Percentiles rank a stretch among this genome's conserved stretches.
These are phyloP conservation scores for Phocoena sinus DNA, from an alignment of 2,113 vertebrate species.

Conservation along the genomic window DNA sequence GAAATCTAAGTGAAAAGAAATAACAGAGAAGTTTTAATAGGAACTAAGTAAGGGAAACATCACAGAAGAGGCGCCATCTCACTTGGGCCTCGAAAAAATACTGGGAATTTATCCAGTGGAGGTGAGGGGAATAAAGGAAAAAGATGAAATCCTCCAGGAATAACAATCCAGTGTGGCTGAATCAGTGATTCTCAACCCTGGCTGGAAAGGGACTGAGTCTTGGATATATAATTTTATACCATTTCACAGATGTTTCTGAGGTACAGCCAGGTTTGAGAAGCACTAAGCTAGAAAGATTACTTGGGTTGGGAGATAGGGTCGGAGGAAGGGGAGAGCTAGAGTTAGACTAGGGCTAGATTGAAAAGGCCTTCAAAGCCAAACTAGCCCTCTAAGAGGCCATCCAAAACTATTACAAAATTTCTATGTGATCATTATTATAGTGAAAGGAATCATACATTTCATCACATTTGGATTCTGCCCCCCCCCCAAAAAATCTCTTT, in stretches of 20 bases:
- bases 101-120: background rate
- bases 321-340: background rate
- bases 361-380: background rate
- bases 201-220: background rate
- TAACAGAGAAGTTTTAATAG: background rate
- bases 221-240: background rate
- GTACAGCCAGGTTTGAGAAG: background rate
- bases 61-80: background rate
- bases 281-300: background rate
- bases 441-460: background rate
- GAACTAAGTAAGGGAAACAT: background rate
- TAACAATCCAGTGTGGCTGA: background rate
- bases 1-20: constrained; percentile 11
- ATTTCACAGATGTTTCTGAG: background rate
- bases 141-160: background rate
- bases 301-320: background rate
- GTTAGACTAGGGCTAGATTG: background rate
- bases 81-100: background rate
- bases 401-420: background rate
- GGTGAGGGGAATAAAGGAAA: background rate
- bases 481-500: background rate
- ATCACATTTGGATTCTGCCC: background rate
- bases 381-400: background rate
- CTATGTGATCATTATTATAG: background rate
- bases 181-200: background rate